Base-by-base conservation (phyloP, 1,140 invertebrate species). In the Gonatopus flavifemur region DNA sequence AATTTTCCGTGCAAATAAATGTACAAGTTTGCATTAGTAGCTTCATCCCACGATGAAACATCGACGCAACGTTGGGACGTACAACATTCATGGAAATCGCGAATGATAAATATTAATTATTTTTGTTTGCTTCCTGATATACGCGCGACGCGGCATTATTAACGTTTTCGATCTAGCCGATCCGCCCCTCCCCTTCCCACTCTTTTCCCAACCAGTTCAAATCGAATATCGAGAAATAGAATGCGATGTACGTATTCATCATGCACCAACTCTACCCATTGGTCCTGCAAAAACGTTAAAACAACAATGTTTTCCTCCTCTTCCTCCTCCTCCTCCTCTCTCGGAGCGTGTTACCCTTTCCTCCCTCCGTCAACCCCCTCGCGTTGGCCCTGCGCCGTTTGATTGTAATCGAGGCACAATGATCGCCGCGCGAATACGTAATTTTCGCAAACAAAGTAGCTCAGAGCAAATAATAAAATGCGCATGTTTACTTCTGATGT, bases 81-180 rank as follows among this genome's bases (percentile, higher is more conserved):
- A 52, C 57, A 56, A 6, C 58, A 62, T 55, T 57, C 69, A 66
- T 69, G 73, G 68, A 78, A 78, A 78, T 77, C 71, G 70, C 70
- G 62, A 64, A 76, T 72, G 73, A 78, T 78, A 78, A 78, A 78
- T 78, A 78, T 75, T 77, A 77, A 77, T 78, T 76, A 78, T 77
- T 78, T 78, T 77, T 78, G 74, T 78, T 78, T 78, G 70, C 70
- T 68, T 67, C 67, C 69, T 59, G 63, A 62, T n/a, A n/a, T n/a
- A n/a, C 66, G 64, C 58, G 61, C 69, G 69, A 57, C 68, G 62
- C 66, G 68, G 72, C 69, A 78, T 78, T 78, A 76, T 76, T 76
- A 78, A 76, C 74, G 70, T 73, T n/a, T 74, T 74, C 66, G 70
- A 68, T 55, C 55, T 41, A 28, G 45, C 45, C 37, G 16, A 21